phyloP scores from a whole-genome alignment of 2,113 vertebrate genomes.

The Hylia prasina region DNA sequence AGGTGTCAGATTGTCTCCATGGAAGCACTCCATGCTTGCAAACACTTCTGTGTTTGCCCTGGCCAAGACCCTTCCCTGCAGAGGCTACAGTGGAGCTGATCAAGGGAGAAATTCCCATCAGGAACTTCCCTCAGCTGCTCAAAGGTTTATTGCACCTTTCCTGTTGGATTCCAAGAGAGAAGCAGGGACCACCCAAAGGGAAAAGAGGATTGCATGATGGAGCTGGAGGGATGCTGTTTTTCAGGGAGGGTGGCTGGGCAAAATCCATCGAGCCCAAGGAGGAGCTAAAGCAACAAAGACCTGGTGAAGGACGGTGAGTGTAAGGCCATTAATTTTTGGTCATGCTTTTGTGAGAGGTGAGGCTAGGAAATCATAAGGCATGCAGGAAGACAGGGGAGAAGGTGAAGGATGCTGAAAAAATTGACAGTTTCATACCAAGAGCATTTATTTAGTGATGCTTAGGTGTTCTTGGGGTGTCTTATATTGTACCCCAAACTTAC shows the following conservation, averaged over 20 bases:
- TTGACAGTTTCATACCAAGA: neutral
- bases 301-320: neutral
- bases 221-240: neutral
- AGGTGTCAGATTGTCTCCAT: neutral
- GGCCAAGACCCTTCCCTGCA: neutral
- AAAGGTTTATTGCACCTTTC: neutral
- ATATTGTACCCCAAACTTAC: neutral
- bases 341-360: neutral
- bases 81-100: neutral
- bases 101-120: neutral
- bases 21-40: neutral
- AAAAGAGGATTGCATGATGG: neutral
- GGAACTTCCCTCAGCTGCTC: neutral
- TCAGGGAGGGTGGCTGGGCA: neutral
- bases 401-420: neutral
- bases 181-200: neutral
- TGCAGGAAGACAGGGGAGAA: rapidly evolving
- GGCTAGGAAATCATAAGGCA: neutral
- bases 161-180: neutral
- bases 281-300: neutral
- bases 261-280: neutral
- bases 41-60: neutral
- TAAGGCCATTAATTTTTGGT: neutral
- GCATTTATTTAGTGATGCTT: neutral
- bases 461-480: neutral